phyloP scores from a whole-genome alignment of 2,113 vertebrate species.

The Ctenomys sociabilis region DNA sequence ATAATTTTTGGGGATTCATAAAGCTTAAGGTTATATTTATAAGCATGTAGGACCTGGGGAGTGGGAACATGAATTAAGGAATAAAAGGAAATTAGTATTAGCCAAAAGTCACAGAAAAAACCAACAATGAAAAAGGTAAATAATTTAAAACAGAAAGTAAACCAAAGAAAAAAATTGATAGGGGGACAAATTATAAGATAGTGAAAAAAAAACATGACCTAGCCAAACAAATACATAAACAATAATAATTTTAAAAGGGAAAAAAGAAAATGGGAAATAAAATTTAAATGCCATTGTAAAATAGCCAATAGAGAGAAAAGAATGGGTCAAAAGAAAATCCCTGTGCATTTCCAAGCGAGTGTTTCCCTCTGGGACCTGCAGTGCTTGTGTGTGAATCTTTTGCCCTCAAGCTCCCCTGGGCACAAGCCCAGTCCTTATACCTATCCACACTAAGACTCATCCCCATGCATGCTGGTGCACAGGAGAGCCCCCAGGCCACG shows the following conservation, averaged over 20 bases:
- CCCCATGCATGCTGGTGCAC: background rate
- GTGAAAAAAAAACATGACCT: background rate
- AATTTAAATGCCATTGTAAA: background rate
- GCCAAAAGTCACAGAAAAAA: background rate
- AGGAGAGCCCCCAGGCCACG: background rate
- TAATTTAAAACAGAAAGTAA: background rate
- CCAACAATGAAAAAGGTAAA: background rate
- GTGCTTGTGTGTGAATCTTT: background rate
- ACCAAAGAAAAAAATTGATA: background rate
- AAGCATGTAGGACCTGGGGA: background rate
- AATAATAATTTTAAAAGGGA: background rate
- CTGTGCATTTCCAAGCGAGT: background rate
- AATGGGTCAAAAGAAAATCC: background rate
- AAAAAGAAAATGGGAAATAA: background rate
- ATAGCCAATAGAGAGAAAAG: background rate
- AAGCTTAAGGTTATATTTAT: background rate
- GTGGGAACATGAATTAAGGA: background rate
- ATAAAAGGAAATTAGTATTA: background rate
- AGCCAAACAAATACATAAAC: background rate
- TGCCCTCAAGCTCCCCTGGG: background rate
- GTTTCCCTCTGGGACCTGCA: background rate
- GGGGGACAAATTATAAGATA: background rate
- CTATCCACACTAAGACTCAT: background rate
- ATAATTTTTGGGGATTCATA: background rate
- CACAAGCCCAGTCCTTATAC: background rate